Evolutionary conservation across 2,797 vertebrate species (phyloP).

Genomic region (Parambassis ranga): DNA sequence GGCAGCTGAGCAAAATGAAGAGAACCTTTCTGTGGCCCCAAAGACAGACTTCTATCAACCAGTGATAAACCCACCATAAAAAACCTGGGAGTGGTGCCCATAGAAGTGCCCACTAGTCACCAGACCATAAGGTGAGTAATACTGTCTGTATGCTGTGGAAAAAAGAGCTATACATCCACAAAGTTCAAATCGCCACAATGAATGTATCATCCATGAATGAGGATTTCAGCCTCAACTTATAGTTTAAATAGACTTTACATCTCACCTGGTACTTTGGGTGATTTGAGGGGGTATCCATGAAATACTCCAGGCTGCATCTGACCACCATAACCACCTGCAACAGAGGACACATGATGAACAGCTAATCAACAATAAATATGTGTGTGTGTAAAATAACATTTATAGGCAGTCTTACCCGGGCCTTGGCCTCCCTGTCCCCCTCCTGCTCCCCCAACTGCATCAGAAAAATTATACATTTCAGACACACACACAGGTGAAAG

Average conservation of each 20-base stretch:
- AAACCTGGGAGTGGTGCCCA: conserved; percentile 19
- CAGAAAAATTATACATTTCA: conserved; percentile 8
- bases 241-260: not conserved
- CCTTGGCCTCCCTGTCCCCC: conserved; percentile 51
- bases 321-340: conserved; percentile 84
- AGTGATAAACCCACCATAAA: conserved; percentile 33
- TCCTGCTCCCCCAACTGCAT: conserved; percentile 44
- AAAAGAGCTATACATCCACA: conserved; percentile 20
- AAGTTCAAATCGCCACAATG: not conserved
- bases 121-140: conserved; percentile 23
- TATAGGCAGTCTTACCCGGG: conserved; percentile 32
- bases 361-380: not conserved
- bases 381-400: not conserved
- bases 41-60: conserved; percentile 19
- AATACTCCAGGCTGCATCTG: conserved; percentile 90
- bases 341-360: not conserved
- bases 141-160: conserved; percentile 21
- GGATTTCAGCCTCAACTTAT: not conserved
- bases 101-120: not conserved
- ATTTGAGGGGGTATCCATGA: conserved; percentile 95
- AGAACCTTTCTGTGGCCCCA: conserved; percentile 7
- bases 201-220: not conserved
- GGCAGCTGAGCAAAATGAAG: not conserved
- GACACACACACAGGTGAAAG: not conserved
- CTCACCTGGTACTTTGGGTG: conserved; percentile 89